Conservation (phyloP, 2,888 invertebrate genomes). For the Sphaeridia pumilis region DNA sequence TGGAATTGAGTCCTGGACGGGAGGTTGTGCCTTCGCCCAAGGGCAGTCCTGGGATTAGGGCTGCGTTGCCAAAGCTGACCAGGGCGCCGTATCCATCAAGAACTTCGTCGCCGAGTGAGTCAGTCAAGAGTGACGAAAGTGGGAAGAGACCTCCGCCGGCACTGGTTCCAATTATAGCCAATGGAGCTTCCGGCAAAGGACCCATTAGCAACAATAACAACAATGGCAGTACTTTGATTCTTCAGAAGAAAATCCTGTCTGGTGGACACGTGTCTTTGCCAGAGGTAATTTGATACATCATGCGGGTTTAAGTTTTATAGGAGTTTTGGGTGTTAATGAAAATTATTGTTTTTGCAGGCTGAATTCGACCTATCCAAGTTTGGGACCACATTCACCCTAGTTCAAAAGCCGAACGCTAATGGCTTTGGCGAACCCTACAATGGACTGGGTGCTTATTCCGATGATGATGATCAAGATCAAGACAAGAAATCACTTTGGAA, state of each 20-base stretch:
- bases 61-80: slow-evolving; percentile 22
- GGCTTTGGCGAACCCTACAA: neutral
- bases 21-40: slow-evolving; percentile 13
- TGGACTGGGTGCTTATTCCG: neutral
- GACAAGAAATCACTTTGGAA: slow-evolving; percentile 51
- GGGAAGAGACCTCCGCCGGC: slow-evolving; percentile 10
- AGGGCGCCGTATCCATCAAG: slow-evolving; percentile 21
- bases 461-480: neutral
- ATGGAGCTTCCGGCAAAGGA: neutral
- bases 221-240: slow-evolving; percentile 17
- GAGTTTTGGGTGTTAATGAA: neutral
- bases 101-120: slow-evolving; percentile 10
- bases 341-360: neutral
- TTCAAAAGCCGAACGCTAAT: neutral
- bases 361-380: neutral
- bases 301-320: neutral
- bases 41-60: slow-evolving; percentile 16
- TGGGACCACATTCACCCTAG: neutral
- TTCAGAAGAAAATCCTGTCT: slow-evolving; percentile 30
- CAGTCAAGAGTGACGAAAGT: slow-evolving; percentile 15
- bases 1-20: slow-evolving; percentile 15
- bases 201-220: slow-evolving; percentile 1
- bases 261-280: slow-evolving; percentile 19
- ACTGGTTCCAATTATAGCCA: slow-evolving; percentile 5
- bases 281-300: slow-evolving; percentile 7